phyloP scores from a whole-genome alignment of 2,113 vertebrate species.

The Chaenogobius annularis region DNA sequence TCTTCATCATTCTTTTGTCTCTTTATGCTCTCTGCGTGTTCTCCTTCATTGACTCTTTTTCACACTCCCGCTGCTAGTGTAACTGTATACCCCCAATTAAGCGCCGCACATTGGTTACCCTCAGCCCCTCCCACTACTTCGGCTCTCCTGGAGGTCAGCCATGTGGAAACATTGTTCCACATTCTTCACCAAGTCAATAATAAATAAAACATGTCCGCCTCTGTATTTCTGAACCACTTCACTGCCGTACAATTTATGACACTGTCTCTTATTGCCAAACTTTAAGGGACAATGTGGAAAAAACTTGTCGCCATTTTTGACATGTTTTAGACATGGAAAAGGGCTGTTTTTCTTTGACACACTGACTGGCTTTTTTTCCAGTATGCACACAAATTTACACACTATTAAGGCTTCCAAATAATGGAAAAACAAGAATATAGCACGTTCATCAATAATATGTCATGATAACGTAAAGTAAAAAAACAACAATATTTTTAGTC shows the following conservation, averaged over 20 bases:
- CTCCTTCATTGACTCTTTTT: conserved; percentile 41
- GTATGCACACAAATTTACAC: conserved; percentile 12
- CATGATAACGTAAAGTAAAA: too few relatives aligned
- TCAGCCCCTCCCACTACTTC: conserved; percentile 38
- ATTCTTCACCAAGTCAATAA: conserved; percentile 74
- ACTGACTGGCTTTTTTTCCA: not conserved
- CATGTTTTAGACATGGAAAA: not conserved
- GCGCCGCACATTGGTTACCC: conserved; percentile 64
- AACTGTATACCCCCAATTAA: conserved; percentile 69
- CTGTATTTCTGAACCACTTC: conserved; percentile 33
- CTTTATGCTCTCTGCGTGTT: conserved; percentile 16
- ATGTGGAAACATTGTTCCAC: conserved; percentile 81
- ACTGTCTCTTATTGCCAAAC: conserved; percentile 33
- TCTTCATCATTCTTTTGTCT: conserved; percentile 27
- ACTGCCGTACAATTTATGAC: conserved; percentile 18
- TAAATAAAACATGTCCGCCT: conserved; percentile 75
- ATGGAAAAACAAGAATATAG: not conserved
- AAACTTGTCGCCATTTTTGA: conserved; percentile 16
- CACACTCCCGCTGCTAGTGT: conserved; percentile 41
- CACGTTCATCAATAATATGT: too few relatives aligned
- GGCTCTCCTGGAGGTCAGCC: conserved; percentile 67
- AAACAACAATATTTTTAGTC: too few relatives aligned
- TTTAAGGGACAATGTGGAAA: conserved; percentile 16
- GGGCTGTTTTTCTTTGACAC: not conserved
- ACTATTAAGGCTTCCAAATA: not conserved